Evolutionary conservation across 2,888 invertebrate species (phyloP).

Genomic region (Geophilus truncorum): DNA sequence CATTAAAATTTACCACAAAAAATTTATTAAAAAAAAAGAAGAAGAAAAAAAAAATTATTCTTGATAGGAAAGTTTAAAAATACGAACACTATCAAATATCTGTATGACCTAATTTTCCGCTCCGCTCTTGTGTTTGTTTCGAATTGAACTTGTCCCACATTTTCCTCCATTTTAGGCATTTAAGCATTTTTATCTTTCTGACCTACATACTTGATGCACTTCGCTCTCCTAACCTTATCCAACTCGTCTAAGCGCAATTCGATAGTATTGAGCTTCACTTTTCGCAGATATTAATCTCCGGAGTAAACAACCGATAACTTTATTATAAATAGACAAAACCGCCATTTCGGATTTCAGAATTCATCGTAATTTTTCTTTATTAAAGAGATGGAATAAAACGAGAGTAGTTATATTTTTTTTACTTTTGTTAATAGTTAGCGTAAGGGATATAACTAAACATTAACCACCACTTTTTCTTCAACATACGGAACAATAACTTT

Average conservation of each 20-base stretch:
- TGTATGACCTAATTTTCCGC: constrained; percentile 4
- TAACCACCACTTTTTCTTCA: no score
- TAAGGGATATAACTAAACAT: no score
- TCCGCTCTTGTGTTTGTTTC: neutral
- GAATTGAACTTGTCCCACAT: constrained; percentile 5
- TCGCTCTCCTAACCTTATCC: constrained; percentile 15
- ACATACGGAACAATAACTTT: no score
- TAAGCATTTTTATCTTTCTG: neutral
- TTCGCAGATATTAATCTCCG: neutral
- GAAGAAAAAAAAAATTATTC: neutral
- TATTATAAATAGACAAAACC: neutral
- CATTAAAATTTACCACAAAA: no score
- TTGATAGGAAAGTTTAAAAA: neutral
- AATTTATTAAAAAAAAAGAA: no score
- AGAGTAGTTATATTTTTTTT: neutral
- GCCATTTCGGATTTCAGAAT: neutral
- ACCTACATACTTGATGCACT: constrained; percentile 11
- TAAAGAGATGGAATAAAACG: no score
- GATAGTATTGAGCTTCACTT: constrained; percentile 8
- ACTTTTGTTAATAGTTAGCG: no score
- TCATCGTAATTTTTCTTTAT: no score
- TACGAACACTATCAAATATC: neutral
- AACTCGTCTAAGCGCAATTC: neutral
- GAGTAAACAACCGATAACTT: neutral
- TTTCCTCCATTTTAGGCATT: constrained; percentile 6